These are phyloP conservation scores for Danionella cerebrum DNA, from an alignment of 2,113 vertebrate genomes.

Conservation along the genomic window DNA sequence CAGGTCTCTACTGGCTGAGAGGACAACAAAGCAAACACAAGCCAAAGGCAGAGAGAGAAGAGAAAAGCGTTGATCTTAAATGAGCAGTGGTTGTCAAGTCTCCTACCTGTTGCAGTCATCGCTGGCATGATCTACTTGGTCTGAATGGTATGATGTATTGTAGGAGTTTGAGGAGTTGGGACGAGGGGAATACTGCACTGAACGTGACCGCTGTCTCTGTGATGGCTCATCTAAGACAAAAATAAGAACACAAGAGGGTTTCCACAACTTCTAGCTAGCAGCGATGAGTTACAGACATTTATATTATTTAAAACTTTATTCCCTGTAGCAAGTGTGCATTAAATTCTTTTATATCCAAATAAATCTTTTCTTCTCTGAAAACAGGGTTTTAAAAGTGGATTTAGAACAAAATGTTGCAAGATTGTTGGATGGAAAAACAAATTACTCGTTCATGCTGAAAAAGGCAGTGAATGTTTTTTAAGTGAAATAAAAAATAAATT, in stretches of 20 bases:
- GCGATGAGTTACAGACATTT: neutral
- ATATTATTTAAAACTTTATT: neutral
- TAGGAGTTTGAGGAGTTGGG: slow-evolving; percentile 75
- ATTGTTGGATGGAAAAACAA: no score
- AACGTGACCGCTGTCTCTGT: slow-evolving; percentile 74
- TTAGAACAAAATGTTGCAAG: no score
- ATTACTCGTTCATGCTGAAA: no score
- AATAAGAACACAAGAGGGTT: neutral
- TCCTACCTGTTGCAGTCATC: slow-evolving; percentile 42
- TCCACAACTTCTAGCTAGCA: neutral
- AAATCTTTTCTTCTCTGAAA: no score
- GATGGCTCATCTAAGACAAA: slow-evolving; percentile 60
- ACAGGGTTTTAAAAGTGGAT: no score
- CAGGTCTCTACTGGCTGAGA: slow-evolving; percentile 55
- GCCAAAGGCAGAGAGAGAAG: neutral
- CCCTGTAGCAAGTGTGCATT: no score
- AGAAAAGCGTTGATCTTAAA: slow-evolving; percentile 2
- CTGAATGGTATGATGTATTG: slow-evolving; percentile 47
- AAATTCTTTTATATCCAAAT: no score
- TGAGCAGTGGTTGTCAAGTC: neutral
- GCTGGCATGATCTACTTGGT: slow-evolving; percentile 49
- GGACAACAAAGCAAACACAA: neutral
- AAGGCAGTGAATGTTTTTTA: no score
- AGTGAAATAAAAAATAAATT: no score
- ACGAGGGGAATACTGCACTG: slow-evolving; percentile 80